Percentiles rank a stretch among this genome's conserved stretches.
These are phyloP conservation scores for Tauraco erythrolophus DNA, from an alignment of 2,113 vertebrate species.

Conservation along the genomic window DNA sequence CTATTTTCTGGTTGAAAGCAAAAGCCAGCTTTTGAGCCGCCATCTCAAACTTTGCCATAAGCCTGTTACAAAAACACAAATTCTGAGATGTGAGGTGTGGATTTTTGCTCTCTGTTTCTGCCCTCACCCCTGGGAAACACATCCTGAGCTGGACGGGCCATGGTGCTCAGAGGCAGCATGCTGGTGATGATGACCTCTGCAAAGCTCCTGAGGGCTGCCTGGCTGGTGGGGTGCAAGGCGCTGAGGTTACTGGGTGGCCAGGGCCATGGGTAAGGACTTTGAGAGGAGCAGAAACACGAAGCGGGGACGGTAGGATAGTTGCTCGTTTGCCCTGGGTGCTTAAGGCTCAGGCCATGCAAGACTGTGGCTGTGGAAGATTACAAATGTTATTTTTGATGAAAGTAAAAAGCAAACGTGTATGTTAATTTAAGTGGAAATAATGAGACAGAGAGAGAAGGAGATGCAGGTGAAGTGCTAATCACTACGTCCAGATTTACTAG, in stretches of 20 bases:
- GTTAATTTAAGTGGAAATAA: constrained; percentile 51
- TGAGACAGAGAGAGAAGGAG: constrained; percentile 2
- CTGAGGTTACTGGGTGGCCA: not conserved
- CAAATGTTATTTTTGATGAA: not conserved
- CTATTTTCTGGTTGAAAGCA: not conserved
- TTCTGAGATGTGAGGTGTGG: rapidly evolving
- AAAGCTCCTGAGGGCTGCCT: not conserved
- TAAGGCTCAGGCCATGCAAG: not conserved
- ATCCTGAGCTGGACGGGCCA: not conserved
- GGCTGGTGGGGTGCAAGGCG: not conserved
- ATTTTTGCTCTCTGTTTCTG: not conserved
- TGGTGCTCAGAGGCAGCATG: not conserved
- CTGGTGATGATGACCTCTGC: not conserved
- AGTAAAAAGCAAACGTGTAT: constrained; percentile 13
- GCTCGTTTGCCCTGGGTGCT: not conserved
- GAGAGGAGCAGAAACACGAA: not conserved
- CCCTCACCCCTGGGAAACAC: not conserved
- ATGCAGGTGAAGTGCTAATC: constrained; percentile 50
- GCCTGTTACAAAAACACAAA: not conserved
- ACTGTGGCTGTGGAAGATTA: not conserved
- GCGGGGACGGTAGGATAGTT: not conserved
- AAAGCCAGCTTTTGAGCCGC: not conserved
- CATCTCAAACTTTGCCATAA: not conserved
- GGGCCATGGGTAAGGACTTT: not conserved
- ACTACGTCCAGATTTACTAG: constrained; percentile 28